These are phyloP conservation scores for Tromatobia lineatoria DNA, from an alignment of 2,888 invertebrate species.

Conservation along the genomic window DNA sequence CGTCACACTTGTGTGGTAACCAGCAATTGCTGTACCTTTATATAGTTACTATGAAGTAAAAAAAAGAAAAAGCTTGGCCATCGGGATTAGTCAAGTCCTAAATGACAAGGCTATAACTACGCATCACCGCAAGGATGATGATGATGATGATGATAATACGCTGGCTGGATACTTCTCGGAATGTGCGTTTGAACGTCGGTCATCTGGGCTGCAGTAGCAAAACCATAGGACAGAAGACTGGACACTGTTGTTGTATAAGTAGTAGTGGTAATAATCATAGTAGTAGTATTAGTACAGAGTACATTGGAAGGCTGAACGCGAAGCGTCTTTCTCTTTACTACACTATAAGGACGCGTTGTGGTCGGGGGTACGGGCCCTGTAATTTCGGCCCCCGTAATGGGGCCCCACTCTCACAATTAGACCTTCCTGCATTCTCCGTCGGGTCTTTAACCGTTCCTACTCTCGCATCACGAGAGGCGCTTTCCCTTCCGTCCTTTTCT, in stretches of 20 bases:
- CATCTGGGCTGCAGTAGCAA: slow-evolving; percentile 10
- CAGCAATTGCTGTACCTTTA: not conserved
- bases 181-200: slow-evolving; percentile 39
- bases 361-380: slow-evolving; percentile 79
- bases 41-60: not conserved
- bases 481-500: slow-evolving; percentile 66
- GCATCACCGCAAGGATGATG: slow-evolving; percentile 31
- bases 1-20: not conserved
- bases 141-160: slow-evolving; percentile 53
- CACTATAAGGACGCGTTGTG: slow-evolving; percentile 54
- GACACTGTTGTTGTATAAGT: slow-evolving; percentile 13
- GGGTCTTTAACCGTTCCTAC: slow-evolving; percentile 72
- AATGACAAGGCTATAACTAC: slow-evolving; percentile 59
- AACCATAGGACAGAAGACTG: slow-evolving; percentile 15
- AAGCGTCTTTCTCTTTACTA: slow-evolving; percentile 35
- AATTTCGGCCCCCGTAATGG: slow-evolving; percentile 82
- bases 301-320: slow-evolving; percentile 23
- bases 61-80: slow-evolving; percentile 20
- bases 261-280: slow-evolving; percentile 22
- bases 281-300: slow-evolving; percentile 16
- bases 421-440: slow-evolving; percentile 80
- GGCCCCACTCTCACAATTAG: slow-evolving; percentile 81
- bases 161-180: slow-evolving; percentile 55
- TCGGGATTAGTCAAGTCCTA: slow-evolving; percentile 49
- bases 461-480: slow-evolving; percentile 56